A percentile compares a stretch with the other conserved stretches of the same genome.
These are phyloP conservation scores for Phenacoccus solenopsis DNA, from an alignment of 1,140 invertebrate genomes.

Conservation along the genomic window DNA sequence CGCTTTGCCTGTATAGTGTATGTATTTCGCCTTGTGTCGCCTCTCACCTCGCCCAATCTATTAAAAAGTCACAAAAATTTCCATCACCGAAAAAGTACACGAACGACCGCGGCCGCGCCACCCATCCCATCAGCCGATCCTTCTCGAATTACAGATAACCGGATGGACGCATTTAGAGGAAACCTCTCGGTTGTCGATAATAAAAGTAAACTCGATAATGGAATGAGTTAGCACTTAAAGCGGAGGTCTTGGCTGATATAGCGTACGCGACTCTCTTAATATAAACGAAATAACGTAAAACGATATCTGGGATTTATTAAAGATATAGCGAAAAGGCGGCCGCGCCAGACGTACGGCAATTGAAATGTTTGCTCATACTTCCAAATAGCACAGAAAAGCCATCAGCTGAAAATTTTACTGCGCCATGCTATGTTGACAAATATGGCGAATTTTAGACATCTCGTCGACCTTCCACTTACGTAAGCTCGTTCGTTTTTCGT, in stretches of 20 bases:
- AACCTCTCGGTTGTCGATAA: background rate
- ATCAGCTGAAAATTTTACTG: conserved; percentile 1
- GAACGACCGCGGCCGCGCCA: too few species aligned
- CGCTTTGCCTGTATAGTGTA: too few species aligned
- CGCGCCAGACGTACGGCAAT: background rate
- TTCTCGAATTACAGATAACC: conserved; percentile 13
- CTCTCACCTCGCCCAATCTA: too few species aligned
- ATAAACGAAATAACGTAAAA: conserved; percentile 12
- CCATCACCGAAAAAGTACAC: too few species aligned
- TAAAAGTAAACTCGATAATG: conserved; percentile 16
- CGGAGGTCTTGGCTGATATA: conserved; percentile 4
- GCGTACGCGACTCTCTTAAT: background rate
- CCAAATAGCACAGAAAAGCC: conserved; percentile 3
- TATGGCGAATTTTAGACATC: conserved; percentile 1
- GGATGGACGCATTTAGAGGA: conserved; percentile 13
- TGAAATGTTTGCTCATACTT: conserved; percentile 6
- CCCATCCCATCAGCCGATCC: too few species aligned
- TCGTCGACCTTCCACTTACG: background rate
- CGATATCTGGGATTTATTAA: conserved; percentile 14
- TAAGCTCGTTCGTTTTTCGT: background rate
- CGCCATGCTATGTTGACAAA: background rate
- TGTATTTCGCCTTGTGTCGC: too few species aligned
- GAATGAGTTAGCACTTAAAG: conserved; percentile 14
- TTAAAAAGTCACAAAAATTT: too few species aligned
- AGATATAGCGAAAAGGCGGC: background rate